phyloP scores from a whole-genome alignment of 2,113 vertebrate genomes.

The Azemiops feae region DNA sequence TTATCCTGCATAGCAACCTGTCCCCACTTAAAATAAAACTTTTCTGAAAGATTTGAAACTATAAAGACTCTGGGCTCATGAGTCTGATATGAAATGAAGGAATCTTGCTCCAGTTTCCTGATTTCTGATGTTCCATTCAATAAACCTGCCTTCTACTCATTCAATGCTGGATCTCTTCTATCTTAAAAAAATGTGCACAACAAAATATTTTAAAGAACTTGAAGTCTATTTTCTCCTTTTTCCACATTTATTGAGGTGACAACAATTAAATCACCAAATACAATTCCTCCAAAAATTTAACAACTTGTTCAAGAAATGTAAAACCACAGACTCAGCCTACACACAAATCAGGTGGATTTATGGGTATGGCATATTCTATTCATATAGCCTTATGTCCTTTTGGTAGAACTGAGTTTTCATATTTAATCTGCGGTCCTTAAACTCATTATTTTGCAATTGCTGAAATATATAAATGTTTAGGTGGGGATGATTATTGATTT shows the following conservation, averaged over 20 bases:
- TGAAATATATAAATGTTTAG: neutral
- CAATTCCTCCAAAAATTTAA: neutral
- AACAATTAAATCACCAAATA: neutral
- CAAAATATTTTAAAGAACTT: neutral
- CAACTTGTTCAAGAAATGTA: neutral
- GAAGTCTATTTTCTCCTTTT: neutral
- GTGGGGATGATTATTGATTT: neutral
- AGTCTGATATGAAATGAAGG: neutral
- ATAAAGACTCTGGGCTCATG: neutral
- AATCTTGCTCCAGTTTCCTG: neutral
- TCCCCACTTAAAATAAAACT: neutral
- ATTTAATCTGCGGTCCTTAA: neutral
- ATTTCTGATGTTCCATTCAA: neutral
- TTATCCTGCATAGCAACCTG: neutral
- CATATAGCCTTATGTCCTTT: neutral
- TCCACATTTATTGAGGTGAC: neutral
- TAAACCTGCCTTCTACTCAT: neutral
- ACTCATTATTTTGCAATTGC: too few species aligned
- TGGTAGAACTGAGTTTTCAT: neutral
- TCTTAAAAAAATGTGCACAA: neutral
- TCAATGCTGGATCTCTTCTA: neutral
- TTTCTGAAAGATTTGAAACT: neutral
- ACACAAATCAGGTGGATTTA: neutral
- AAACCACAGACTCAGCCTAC: neutral
- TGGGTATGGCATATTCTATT: too few species aligned